phyloP scores from a whole-genome alignment of 2,797 vertebrate species.

The Acomys russatus region DNA sequence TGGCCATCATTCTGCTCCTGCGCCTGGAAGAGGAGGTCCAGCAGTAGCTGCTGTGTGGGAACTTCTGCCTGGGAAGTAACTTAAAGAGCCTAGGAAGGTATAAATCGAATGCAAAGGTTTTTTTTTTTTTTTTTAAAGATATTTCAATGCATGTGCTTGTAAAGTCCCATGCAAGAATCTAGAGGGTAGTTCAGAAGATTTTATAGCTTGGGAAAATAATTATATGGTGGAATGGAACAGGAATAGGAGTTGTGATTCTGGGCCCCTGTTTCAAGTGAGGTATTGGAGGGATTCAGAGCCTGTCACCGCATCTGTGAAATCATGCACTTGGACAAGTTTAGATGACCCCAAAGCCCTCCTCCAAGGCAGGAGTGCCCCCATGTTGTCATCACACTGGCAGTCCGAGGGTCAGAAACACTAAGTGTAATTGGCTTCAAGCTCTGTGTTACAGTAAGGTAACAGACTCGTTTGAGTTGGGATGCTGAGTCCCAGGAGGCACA shows the following conservation, averaged over 20 bases:
- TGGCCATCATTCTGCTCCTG: not conserved
- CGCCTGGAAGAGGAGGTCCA: not conserved
- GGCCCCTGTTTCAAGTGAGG: not conserved
- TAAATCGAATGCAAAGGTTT: conserved; percentile 55
- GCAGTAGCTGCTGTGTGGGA: not conserved
- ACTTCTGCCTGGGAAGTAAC: conserved; percentile 50
- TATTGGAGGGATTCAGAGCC: not conserved
- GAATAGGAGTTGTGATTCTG: not conserved
- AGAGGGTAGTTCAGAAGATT: conserved; percentile 48
- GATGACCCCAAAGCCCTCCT: not conserved
- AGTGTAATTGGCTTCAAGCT: not conserved
- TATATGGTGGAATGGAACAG: not conserved
- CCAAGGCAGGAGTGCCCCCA: not conserved
- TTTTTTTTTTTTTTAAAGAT: too few species aligned
- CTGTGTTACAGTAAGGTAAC: conserved; percentile 26
- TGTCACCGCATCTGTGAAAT: conserved; percentile 4
- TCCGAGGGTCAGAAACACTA: not conserved
- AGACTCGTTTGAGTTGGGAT: not conserved
- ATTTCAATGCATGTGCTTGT: conserved; percentile 43
- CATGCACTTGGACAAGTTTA: not conserved
- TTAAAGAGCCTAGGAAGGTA: conserved; percentile 55
- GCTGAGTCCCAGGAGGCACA: not conserved
- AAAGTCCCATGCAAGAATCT: not conserved
- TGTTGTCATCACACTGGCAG: not conserved
- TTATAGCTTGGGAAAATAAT: conserved; percentile 64